These are phyloP conservation scores for Chloebia gouldiae DNA, from an alignment of 2,113 vertebrate genomes.

Conservation along the genomic window DNA sequence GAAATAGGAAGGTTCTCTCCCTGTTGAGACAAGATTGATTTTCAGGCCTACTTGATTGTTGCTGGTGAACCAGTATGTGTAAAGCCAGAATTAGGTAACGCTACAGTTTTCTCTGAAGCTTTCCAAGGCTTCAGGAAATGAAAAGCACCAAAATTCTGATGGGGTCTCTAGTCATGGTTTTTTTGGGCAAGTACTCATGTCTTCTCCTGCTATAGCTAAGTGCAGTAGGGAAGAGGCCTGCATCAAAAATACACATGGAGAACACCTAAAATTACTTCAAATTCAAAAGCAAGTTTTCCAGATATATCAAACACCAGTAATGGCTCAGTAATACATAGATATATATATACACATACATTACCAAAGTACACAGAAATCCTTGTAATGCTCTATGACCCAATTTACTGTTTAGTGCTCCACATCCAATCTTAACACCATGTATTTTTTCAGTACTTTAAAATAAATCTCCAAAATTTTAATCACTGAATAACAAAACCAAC, in stretches of 20 bases:
- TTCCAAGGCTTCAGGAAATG: not conserved
- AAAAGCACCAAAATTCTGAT: not conserved
- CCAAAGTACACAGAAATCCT: accelerated
- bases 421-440: not conserved
- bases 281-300: not conserved
- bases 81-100: not conserved
- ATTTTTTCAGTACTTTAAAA: not conserved
- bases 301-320: not conserved
- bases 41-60: not conserved
- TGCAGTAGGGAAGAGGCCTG: not conserved
- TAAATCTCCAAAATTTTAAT: not conserved
- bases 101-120: not conserved
- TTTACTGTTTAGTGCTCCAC: not conserved
- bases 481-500: not conserved
- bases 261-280: not conserved
- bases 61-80: not conserved
- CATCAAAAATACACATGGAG: not conserved
- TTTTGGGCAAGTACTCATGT: not conserved
- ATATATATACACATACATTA: not conserved
- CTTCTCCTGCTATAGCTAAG: not conserved
- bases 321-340: not conserved
- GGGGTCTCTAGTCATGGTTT: not conserved
- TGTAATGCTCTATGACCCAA: not conserved
- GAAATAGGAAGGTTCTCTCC: not conserved
- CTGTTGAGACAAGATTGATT: conserved; percentile 1